phyloP scores from a whole-genome alignment of 2,888 invertebrate genomes.

The Scaptomyza tumidula region DNA sequence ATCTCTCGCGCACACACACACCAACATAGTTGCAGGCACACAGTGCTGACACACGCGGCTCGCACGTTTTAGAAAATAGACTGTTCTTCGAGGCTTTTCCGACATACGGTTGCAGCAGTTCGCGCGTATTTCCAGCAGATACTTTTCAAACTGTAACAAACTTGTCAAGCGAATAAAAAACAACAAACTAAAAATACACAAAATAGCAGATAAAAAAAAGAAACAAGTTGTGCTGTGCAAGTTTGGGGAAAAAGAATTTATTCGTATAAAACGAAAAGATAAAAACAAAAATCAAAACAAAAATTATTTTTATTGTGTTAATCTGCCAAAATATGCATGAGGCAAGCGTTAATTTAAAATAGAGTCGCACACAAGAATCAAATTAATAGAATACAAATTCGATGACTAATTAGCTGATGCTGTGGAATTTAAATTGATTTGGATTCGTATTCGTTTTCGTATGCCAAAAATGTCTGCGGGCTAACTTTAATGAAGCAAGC shows the following conservation, averaged over 20 bases:
- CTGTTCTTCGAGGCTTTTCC: slow-evolving; percentile 55
- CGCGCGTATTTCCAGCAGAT: slow-evolving; percentile 26
- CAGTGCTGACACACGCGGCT: slow-evolving; percentile 73
- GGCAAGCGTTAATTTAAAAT: slow-evolving; percentile 58
- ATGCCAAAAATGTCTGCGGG: slow-evolving; percentile 15
- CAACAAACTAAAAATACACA: slow-evolving; percentile 19
- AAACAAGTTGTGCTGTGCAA: slow-evolving; percentile 44
- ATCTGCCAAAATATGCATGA: slow-evolving; percentile 70
- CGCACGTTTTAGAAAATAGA: slow-evolving; percentile 69
- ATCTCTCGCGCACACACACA: not conserved
- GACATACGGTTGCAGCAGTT: slow-evolving; percentile 46
- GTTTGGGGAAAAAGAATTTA: slow-evolving; percentile 57
- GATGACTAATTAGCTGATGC: slow-evolving; percentile 69
- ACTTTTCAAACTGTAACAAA: slow-evolving; percentile 18
- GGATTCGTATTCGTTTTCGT: slow-evolving; percentile 22
- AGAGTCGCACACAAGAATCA: slow-evolving; percentile 39
- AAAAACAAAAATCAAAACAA: slow-evolving; percentile 52
- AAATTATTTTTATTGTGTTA: slow-evolving; percentile 54
- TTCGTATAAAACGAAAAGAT: slow-evolving; percentile 12
- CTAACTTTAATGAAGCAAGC: slow-evolving; percentile 43
- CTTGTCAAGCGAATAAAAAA: slow-evolving; percentile 27
- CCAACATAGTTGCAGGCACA: slow-evolving; percentile 29
- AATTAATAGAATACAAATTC: slow-evolving; percentile 27
- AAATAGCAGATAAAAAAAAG: slow-evolving; percentile 3
- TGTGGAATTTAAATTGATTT: slow-evolving; percentile 65